Base-by-base conservation (phyloP, 2,113 vertebrate species). In the Sclerurus mexicanus region DNA sequence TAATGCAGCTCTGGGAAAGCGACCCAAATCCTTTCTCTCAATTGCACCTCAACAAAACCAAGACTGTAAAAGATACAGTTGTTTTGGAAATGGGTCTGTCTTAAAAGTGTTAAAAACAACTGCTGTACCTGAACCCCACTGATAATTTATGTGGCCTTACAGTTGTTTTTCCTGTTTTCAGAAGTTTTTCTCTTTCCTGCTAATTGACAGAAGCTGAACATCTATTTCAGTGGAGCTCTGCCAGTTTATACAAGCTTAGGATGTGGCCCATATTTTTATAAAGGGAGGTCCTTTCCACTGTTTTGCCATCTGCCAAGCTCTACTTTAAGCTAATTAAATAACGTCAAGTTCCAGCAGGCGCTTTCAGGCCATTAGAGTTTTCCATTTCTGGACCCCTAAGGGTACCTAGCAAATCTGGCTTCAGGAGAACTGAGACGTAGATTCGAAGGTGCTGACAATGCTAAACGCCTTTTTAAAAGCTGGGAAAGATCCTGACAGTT, bases 221-320 rank as follows among this genome's bases (percentile, higher is more conserved):
- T 85, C 69, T 88, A 76, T 62, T 92, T 87, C 88, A 66, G 69
- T 89, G 90, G 83, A 95, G 62, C 42, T 66, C 53, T 82, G 88
- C 92, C 88, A 95, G 80, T 93, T 93, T 75, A 97, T 24, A 96
- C 88, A 94, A 94, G 73, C 76, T 47, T 58, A 96, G 85, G 93
- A 96, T 90, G 85, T 86, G 52, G 92, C 73, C 86, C 69, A 12
- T 96, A 90, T 93, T 97, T 95, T 96, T 86, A 46, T 89, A 92
- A 93, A 89, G 86, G 86, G 90, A 96, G 96, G 80, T 93, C 80
- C 84, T 95, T 92, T 92, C 83, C 88, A 86, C 92, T 93, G 90
- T 63, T 95, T 89, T 93, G 76, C 88, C 64, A 82, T 92, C 92
- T 96, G 88, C 90, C 96, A 95, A 90, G 66, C 49, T 90, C 83